Evolutionary conservation across 1,140 invertebrate genomes (phyloP).

Genomic region (Octopus bimaculoides): DNA sequence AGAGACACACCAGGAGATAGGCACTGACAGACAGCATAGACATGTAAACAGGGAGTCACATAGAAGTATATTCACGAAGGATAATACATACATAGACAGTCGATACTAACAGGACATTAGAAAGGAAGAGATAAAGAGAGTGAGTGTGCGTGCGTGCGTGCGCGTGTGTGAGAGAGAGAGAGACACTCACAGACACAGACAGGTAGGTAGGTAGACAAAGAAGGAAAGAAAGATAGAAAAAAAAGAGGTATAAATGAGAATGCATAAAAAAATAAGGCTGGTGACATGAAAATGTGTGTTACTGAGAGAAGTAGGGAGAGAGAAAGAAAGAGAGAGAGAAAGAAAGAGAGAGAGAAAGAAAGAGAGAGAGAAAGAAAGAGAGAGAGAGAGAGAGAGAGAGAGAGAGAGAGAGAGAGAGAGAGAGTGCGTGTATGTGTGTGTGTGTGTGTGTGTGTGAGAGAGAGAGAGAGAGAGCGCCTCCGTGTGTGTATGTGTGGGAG

Average conservation of each 20-base stretch:
- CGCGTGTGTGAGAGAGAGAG: not conserved
- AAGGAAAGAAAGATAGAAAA: not conserved
- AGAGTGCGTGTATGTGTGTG: too few species aligned
- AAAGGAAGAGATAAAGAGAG: not conserved
- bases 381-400: not conserved
- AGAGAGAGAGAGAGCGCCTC: too few species aligned
- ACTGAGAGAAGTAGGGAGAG: not conserved
- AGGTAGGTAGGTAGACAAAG: not conserved
- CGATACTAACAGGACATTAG: not conserved
- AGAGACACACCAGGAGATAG: too few species aligned
- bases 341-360: not conserved
- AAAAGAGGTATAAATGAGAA: not conserved
- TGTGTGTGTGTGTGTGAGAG: too few species aligned
- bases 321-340: not conserved
- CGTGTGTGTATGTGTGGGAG: too few species aligned
- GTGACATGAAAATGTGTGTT: too few species aligned
- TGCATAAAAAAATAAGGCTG: too few species aligned
- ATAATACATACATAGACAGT: too few species aligned
- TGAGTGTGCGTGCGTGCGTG: not conserved
- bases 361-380: not conserved
- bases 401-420: too few species aligned
- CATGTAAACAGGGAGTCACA: too few species aligned
- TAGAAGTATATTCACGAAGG: too few species aligned
- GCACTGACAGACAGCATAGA: too few species aligned
- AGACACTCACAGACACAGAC: not conserved